phyloP scores from a whole-genome alignment of 1,140 invertebrate species.

The Calosoma granatense region DNA sequence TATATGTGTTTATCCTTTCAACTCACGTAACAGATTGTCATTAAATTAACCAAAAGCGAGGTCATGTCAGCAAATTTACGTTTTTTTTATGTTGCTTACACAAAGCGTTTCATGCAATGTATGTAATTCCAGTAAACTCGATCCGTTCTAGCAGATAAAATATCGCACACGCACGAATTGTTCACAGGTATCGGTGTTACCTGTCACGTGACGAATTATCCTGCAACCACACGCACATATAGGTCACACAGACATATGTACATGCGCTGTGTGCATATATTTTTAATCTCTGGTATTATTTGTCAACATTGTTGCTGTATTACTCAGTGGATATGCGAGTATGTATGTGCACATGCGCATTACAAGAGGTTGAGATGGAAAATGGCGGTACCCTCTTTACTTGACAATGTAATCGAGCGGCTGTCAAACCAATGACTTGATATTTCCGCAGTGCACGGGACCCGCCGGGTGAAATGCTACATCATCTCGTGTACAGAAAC shows the following conservation, averaged over 20 bases:
- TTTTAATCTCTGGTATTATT: neutral
- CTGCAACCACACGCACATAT: neutral
- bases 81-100: too few species aligned
- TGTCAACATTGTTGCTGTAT: too few species aligned
- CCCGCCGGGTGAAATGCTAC: neutral
- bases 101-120: too few species aligned
- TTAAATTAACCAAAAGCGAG: too few species aligned
- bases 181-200: neutral
- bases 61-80: too few species aligned
- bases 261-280: neutral
- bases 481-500: too few species aligned
- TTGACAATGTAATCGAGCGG: conserved; percentile 5
- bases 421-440: conserved; percentile 8
- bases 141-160: neutral
- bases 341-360: neutral
- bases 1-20: too few species aligned
- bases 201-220: conserved; percentile 1
- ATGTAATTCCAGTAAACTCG: neutral
- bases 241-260: neutral
- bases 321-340: too few species aligned
- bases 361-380: too few species aligned
- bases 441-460: conserved; percentile 2
- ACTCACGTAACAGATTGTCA: too few species aligned
- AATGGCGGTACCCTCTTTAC: neutral
- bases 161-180: neutral